These are phyloP conservation scores for Perca fluviatilis DNA, from an alignment of 2,113 vertebrate species.

Conservation along the genomic window DNA sequence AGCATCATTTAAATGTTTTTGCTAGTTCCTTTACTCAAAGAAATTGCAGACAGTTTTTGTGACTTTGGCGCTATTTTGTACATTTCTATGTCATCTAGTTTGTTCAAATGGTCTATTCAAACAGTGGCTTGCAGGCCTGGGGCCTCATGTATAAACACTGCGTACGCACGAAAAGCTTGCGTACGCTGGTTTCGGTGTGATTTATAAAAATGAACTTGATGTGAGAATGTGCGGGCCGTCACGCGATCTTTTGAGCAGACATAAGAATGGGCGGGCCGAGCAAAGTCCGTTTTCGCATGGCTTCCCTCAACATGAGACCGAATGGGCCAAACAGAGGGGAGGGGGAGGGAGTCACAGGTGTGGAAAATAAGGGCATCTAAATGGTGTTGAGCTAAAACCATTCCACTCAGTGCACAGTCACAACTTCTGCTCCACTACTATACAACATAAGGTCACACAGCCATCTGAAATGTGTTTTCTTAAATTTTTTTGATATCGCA, in stretches of 20 bases:
- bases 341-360: constrained; percentile 59
- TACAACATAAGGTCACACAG: constrained; percentile 28
- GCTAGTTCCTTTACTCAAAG: not conserved
- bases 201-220: too few relatives aligned
- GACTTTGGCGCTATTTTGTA: not conserved
- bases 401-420: constrained; percentile 1
- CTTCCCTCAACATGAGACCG: constrained; percentile 51
- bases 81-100: not conserved
- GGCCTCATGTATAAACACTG: too few relatives aligned
- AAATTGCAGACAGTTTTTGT: not conserved
- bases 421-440: constrained; percentile 8
- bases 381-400: constrained; percentile 36
- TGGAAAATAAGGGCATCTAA: constrained; percentile 57
- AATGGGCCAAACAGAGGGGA: constrained; percentile 17
- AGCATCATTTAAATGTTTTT: not conserved
- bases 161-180: too few relatives aligned
- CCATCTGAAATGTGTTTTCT: constrained; percentile 12
- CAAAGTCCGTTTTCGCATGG: constrained; percentile 36
- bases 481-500: constrained; percentile 51
- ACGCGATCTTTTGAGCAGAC: too few relatives aligned
- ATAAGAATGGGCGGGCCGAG: too few relatives aligned
- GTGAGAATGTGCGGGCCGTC: too few relatives aligned
- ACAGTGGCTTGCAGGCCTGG: not conserved
- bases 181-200: too few relatives aligned
- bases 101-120: constrained; percentile 1